Evolutionary conservation across 2,797 vertebrate species (phyloP).

Genomic region (Hypotaenidia philippensis): DNA sequence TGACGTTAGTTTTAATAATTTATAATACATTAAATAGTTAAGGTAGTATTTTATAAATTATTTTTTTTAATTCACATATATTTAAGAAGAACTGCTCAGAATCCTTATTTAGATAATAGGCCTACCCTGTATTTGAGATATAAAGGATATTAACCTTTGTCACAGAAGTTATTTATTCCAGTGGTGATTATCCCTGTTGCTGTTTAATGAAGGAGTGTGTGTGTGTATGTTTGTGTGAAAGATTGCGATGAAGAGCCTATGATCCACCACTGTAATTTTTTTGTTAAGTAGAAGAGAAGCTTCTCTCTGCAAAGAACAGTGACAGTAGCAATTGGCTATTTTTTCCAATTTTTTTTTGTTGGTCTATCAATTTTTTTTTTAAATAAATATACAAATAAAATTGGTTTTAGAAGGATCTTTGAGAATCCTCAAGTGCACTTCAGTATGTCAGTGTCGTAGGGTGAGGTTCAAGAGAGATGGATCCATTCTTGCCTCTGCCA

Average conservation of each 20-base stretch:
- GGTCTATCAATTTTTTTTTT: neutral
- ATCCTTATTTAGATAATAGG: constrained; percentile 37
- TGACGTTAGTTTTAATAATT: constrained; percentile 76
- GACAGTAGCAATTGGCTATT: neutral
- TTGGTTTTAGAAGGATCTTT: neutral
- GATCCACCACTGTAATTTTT: neutral
- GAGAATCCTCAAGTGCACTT: neutral
- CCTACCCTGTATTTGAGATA: constrained; percentile 28
- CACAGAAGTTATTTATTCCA: constrained; percentile 17
- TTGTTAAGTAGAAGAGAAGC: neutral
- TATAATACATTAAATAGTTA: constrained; percentile 67
- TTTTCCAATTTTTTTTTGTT: neutral
- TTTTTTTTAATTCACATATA: constrained; percentile 55
- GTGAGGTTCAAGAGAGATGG: neutral
- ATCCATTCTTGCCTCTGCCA: neutral
- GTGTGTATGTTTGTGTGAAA: neutral
- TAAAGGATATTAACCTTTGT: constrained; percentile 18
- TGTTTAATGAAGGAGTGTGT: neutral
- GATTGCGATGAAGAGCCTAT: neutral
- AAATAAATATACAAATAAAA: neutral
- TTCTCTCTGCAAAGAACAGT: neutral
- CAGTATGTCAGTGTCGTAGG: neutral
- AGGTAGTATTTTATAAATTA: constrained; percentile 47
- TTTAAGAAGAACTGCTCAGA: constrained; percentile 26
- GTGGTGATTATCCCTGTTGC: constrained; percentile 35